A percentile compares a stretch with the other conserved stretches of the same genome.
phyloP scores from a whole-genome alignment of 2,113 vertebrate genomes.

The Tachycineta bicolor region DNA sequence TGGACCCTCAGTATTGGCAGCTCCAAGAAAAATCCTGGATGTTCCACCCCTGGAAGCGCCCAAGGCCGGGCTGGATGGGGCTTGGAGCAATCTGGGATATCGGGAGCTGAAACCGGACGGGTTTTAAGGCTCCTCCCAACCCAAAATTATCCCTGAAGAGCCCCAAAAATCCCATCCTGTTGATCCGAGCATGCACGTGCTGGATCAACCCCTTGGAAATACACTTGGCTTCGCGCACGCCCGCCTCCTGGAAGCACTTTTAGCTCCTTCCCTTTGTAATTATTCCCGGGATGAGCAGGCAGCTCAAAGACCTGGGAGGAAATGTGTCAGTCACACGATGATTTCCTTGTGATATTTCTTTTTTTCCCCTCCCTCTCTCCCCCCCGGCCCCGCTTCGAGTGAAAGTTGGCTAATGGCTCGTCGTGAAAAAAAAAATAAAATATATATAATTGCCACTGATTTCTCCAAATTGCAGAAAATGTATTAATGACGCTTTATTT shows the following conservation, averaged over 20 bases:
- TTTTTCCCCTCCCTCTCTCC: rapidly evolving
- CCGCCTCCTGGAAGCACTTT: not conserved
- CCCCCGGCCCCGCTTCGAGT: not conserved
- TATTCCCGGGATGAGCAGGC: not conserved
- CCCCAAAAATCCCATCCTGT: not conserved
- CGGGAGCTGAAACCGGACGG: rapidly evolving
- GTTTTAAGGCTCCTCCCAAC: not conserved
- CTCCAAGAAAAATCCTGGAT: not conserved
- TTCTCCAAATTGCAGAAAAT: conserved; percentile 66
- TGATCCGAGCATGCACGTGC: not conserved
- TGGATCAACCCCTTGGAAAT: not conserved
- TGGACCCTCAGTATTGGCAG: rapidly evolving
- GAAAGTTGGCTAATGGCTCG: conserved; percentile 57
- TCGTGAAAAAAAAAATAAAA: not conserved
- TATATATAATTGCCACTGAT: conserved; percentile 53
- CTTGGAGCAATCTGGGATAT: not conserved
- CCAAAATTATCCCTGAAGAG: not conserved
- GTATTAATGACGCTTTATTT: conserved; percentile 60
- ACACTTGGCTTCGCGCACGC: not conserved
- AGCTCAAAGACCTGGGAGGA: conserved; percentile 9
- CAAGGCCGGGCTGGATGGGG: rapidly evolving
- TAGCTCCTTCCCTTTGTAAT: not conserved
- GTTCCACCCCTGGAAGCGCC: not conserved
- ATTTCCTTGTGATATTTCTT: not conserved
- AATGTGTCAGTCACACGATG: not conserved